A percentile compares a stretch with the other conserved stretches of the same genome.
Evolutionary conservation across 2,113 vertebrate species (phyloP).

Genomic region (Empidonax traillii): DNA sequence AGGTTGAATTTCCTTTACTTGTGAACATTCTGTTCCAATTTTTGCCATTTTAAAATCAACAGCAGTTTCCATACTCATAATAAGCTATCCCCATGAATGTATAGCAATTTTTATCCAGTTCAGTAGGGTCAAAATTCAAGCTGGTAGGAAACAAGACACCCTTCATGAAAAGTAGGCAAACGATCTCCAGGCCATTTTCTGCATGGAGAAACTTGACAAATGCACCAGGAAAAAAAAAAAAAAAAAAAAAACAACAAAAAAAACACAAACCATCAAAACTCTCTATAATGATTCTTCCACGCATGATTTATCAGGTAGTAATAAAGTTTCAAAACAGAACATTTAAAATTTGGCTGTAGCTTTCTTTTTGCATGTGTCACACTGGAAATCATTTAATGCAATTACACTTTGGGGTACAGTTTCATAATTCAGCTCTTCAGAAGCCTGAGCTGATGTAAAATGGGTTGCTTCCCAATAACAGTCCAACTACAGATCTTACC

Average conservation of each 20-base stretch:
- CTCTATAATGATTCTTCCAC: neutral
- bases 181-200: neutral
- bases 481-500: neutral
- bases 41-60: neutral
- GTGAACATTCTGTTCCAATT: neutral
- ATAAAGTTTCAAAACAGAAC: neutral
- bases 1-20: neutral
- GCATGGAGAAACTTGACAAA: neutral
- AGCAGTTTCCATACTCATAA: neutral
- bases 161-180: neutral
- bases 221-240: neutral
- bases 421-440: neutral
- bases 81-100: fast-evolving
- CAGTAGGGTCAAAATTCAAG: neutral
- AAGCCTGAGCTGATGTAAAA: neutral
- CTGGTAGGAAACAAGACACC: neutral
- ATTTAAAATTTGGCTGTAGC: neutral
- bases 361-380: neutral
- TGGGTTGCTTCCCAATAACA: fast-evolving
- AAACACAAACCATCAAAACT: neutral
- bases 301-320: neutral
- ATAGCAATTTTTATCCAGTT: neutral
- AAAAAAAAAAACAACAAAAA: too few species aligned
- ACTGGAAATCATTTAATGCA: neutral
- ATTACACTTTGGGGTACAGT: neutral